Evolutionary conservation across 2,113 vertebrate species (phyloP).

Genomic region (Megaptera novaeangliae): DNA sequence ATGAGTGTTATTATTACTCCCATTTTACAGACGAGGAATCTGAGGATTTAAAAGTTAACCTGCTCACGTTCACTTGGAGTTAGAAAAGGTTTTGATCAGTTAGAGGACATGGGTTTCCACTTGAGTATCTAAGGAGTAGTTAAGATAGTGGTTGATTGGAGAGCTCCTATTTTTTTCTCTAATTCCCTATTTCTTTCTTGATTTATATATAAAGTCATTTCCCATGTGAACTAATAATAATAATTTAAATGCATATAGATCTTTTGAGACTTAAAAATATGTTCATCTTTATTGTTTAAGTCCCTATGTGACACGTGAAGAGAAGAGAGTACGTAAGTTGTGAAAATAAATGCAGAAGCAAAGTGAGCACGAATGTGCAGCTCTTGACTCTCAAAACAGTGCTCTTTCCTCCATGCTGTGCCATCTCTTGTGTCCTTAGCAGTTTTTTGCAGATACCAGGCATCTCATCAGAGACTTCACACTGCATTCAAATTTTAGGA

Average conservation of each 20-base stretch:
- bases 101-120: background rate
- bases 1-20: background rate
- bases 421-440: background rate
- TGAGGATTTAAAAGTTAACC: background rate
- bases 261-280: background rate
- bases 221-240: background rate
- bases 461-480: background rate
- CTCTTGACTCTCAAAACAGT: background rate
- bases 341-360: background rate
- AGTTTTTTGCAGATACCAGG: background rate
- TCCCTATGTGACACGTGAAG: background rate
- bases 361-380: rapidly evolving
- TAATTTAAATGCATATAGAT: background rate
- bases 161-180: background rate
- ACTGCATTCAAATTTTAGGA: background rate
- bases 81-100: background rate
- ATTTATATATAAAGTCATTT: background rate
- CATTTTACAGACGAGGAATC: background rate
- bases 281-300: background rate
- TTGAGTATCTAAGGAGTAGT: background rate
- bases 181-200: background rate
- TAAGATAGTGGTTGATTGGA: background rate
- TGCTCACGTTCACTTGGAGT: background rate
- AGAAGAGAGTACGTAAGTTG: background rate
- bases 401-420: background rate